These are phyloP conservation scores for Acrocephalus arundinaceus DNA, from an alignment of 2,113 vertebrate species.

Conservation along the genomic window DNA sequence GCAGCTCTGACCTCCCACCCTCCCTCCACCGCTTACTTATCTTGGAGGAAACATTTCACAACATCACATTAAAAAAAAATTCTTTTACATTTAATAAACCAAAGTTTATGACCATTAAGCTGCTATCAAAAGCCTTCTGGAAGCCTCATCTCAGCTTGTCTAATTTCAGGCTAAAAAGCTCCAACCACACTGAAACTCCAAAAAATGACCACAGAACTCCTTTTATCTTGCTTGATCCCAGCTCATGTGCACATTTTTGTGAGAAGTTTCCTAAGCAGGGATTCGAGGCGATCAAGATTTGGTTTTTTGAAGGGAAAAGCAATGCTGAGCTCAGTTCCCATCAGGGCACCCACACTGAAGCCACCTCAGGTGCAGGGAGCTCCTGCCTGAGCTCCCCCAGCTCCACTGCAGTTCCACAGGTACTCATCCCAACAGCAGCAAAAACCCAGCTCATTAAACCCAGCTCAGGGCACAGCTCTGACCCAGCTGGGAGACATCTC, in stretches of 20 bases:
- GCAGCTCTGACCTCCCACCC: neutral
- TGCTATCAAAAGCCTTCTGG: neutral
- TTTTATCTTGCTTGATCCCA: neutral
- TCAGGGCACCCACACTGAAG: neutral
- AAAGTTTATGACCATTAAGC: neutral
- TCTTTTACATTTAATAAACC: neutral
- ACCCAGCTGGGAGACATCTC: fast-evolving
- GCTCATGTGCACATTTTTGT: fast-evolving
- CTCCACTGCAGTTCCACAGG: neutral
- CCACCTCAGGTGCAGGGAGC: neutral
- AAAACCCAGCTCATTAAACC: neutral
- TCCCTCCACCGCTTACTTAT: neutral
- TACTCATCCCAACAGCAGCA: neutral
- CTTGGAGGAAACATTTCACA: neutral
- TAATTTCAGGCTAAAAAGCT: neutral
- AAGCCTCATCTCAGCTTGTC: neutral
- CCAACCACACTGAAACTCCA: neutral
- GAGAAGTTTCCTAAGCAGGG: neutral
- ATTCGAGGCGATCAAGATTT: neutral
- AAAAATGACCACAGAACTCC: neutral
- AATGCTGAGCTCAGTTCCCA: neutral
- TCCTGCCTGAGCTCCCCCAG: neutral
- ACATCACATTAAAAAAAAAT: neutral
- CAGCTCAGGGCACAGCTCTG: neutral
- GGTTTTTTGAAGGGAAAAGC: neutral